Evolutionary conservation across 2,797 vertebrate species (phyloP), one percentile per base, ranked within the genome.

Genomic region (Mormyrus hasselquistii): DNA sequence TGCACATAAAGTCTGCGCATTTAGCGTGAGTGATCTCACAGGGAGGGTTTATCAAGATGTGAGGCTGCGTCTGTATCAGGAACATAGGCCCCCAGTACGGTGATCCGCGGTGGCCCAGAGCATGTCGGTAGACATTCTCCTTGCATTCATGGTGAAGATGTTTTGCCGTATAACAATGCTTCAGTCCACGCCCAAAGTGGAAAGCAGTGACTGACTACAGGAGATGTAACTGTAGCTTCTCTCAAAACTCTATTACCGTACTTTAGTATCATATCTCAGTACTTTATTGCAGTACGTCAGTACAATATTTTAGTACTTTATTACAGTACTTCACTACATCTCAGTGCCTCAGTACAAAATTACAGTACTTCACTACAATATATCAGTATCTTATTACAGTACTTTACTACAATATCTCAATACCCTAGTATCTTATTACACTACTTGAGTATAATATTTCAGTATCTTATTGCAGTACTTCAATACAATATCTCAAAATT

Each of bases 21-120:
- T 87, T 87, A 87, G 85, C 2, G 52, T 8, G 50, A 87, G 50
- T 87, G 53, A 87, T 87, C 85, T 87, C 52, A 12, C 12, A 59
- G 50, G 85, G 85, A 55, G 85, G 65, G 53, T 55, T 50, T 53
- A 19, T 52, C 29, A 55, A 52, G 85, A 87, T 87, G 52, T 55
- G 85, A 87, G 50, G 50, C 29, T 41, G 85, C 34, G 53, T 87
- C 50, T 87, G 57, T 87, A 34, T 87, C 52, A 29, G 34, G 53
- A 87, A 55, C 50, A 38, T 38, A 87, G 34, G 53, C 85, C 16
- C 25, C 53, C 5, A 14, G 34, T 7, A 14, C 34, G 29, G 85
- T 87, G 85, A 87, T 57, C 25, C 14, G 53, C 29, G 3, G 14
- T n/a, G 53, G 85, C 29, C 49, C 85, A 38, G 25, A 87, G 85